Conservation (phyloP, 2,888 invertebrate genomes). For the Didymodactylos carnosus region DNA sequence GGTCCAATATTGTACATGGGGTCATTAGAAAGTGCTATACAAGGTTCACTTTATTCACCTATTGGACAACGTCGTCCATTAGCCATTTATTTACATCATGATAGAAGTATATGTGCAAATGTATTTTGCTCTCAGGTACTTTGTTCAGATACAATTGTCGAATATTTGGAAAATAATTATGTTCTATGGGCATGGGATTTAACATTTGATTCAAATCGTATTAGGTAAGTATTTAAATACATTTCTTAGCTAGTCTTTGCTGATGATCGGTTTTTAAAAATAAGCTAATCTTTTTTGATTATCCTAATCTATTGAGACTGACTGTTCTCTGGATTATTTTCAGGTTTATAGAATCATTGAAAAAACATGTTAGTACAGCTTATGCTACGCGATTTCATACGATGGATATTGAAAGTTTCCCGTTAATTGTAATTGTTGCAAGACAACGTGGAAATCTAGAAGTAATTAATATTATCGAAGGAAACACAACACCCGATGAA, state of each 20-base stretch:
- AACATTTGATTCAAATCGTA: conserved; percentile 54
- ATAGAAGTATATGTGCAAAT: conserved; percentile 75
- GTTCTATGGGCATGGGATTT: conserved; percentile 92
- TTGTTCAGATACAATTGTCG: conserved; percentile 70
- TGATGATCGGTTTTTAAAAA: too few species aligned
- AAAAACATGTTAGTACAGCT: conserved; percentile 48
- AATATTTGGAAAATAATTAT: conserved; percentile 69
- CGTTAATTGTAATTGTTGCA: conserved; percentile 69
- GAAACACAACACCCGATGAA: conserved; percentile 69
- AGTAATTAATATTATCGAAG: conserved; percentile 62
- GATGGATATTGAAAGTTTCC: conserved; percentile 65
- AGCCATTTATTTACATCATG: conserved; percentile 86
- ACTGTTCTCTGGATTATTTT: background rate
- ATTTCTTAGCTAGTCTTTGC: background rate
- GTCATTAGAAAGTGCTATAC: conserved; percentile 66
- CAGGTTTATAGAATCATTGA: conserved; percentile 26
- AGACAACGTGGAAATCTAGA: conserved; percentile 68
- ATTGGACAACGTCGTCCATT: conserved; percentile 65
- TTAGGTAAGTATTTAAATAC: conserved; percentile 40
- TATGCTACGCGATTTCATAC: conserved; percentile 63
- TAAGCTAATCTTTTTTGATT: too few species aligned
- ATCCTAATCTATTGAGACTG: too few species aligned
- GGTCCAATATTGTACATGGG: conserved; percentile 78
- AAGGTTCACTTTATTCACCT: conserved; percentile 66
- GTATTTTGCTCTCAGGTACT: conserved; percentile 87